These are phyloP conservation scores for Neolamprologus fasciatus DNA, from an alignment of 2,113 vertebrate species.

Conservation along the genomic window DNA sequence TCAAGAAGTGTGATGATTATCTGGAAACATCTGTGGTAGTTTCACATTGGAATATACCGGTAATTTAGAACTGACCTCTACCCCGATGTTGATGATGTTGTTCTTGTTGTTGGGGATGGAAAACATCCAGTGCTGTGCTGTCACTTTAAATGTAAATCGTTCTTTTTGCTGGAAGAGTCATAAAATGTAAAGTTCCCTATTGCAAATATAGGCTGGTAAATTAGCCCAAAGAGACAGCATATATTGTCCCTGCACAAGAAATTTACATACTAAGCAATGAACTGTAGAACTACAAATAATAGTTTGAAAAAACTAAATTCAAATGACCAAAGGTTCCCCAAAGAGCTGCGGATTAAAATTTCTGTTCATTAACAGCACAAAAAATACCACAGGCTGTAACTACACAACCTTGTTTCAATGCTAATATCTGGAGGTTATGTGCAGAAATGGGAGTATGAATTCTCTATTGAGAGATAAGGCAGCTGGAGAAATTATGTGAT, in stretches of 20 bases:
- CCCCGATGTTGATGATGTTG: not conserved
- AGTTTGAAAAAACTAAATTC: slow-evolving; percentile 34
- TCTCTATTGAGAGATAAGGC: slow-evolving; percentile 37
- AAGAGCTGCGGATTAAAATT: not conserved
- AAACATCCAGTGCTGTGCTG: not conserved
- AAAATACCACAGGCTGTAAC: not conserved
- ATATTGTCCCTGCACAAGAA: not conserved
- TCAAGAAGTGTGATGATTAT: not conserved
- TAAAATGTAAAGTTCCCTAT: not conserved
- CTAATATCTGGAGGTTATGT: slow-evolving; percentile 51
- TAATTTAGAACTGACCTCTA: not conserved
- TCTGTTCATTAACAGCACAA: not conserved
- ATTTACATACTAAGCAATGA: not conserved
- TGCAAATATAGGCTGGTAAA: not conserved
- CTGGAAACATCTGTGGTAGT: not conserved
- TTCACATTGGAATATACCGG: not conserved
- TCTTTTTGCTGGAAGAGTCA: not conserved
- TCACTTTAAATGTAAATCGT: not conserved
- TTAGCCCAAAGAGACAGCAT: not conserved
- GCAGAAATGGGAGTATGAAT: slow-evolving; percentile 33
- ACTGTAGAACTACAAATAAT: slow-evolving; percentile 26
- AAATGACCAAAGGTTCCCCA: slow-evolving; percentile 33
- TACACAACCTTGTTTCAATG: slow-evolving; percentile 20
- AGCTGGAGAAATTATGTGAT: slow-evolving; percentile 39
- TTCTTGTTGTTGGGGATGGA: not conserved